Evolutionary conservation across 2,888 invertebrate species (phyloP).

Genomic region (Pseudococcus viburni): DNA sequence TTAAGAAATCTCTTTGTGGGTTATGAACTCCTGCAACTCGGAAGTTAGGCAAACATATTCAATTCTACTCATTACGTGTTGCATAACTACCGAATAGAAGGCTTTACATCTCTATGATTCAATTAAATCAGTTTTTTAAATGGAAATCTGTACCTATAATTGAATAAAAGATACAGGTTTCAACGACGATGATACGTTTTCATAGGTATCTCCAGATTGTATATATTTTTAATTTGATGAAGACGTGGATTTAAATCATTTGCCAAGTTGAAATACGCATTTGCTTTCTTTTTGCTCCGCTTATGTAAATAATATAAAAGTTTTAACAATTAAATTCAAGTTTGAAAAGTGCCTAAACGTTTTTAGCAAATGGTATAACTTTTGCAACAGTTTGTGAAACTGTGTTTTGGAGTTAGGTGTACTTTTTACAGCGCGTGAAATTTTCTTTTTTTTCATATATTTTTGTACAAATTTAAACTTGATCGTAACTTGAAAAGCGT

Average conservation of each 20-base stretch:
- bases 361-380: conserved; percentile 15
- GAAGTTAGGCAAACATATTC: too few relatives aligned
- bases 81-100: too few relatives aligned
- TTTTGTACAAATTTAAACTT: conserved; percentile 14
- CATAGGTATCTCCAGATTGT: too few relatives aligned
- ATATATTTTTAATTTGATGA: neutral
- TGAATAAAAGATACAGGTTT: too few relatives aligned
- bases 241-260: neutral
- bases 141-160: too few relatives aligned
- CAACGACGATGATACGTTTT: too few relatives aligned
- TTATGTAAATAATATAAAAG: conserved; percentile 32
- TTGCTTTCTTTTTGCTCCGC: neutral
- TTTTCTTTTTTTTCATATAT: neutral
- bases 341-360: conserved; percentile 39
- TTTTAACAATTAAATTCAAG: conserved; percentile 32
- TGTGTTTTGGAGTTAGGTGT: neutral
- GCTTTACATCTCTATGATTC: too few relatives aligned
- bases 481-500: conserved; percentile 14
- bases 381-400: conserved; percentile 19
- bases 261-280: neutral
- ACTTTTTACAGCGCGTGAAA: neutral
- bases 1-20: too few relatives aligned
- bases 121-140: too few relatives aligned
- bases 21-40: too few relatives aligned
- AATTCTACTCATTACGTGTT: too few relatives aligned